Evolutionary conservation across 2,888 invertebrate species (phyloP), one percentile per base, ranked within the genome.

Genomic region (Tetrapedia diversipes): DNA sequence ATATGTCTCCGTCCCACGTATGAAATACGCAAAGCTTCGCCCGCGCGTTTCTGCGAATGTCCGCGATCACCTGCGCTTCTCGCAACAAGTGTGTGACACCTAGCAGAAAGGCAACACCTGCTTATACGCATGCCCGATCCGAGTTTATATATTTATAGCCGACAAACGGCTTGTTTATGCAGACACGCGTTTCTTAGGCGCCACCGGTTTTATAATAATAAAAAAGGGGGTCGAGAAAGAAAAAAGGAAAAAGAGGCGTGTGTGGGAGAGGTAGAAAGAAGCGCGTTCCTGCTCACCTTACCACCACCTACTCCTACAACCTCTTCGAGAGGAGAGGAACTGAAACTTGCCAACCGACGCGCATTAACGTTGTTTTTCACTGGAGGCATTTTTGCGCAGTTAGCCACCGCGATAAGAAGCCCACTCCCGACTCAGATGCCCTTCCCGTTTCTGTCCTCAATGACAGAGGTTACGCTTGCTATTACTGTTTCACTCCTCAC

Each of bases 91-190:
- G 56, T 61, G 24, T n/a, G n/a, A 37, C 43, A 57, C 10, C 54
- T 32, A 22, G 19, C 4, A n/a, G 41, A 41, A n/a, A 29, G 43
- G 7, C 41, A n/a, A 68, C 77, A 77, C 78, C 77, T 77, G 77
- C 71, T n/a, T n/a, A 60, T 57, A 77, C 63, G 71, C 45, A 70
- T 29, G 24, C 41, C 2, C 49, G 29, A 34, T 29, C 2, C 45
- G 69, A n/a, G n/a, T n/a, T n/a, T 34, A 22, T 27, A 4, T 85
- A 84, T 86, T 86, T 83, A 84, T 83, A 86, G 82, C 72, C 82
- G 78, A 84, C 79, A 83, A 84, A 78, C 82, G 74, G 51, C 69
- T 80, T 86, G 85, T 87, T 87, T 86, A 84, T 82, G 80, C 45
- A 54, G 83, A 68, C 77, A 53, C 51, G 60, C 69, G 74, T 67